A percentile compares a stretch with the other conserved stretches of the same genome.
phyloP scores from a whole-genome alignment of 2,797 vertebrate genomes.

The Pristis pectinata region DNA sequence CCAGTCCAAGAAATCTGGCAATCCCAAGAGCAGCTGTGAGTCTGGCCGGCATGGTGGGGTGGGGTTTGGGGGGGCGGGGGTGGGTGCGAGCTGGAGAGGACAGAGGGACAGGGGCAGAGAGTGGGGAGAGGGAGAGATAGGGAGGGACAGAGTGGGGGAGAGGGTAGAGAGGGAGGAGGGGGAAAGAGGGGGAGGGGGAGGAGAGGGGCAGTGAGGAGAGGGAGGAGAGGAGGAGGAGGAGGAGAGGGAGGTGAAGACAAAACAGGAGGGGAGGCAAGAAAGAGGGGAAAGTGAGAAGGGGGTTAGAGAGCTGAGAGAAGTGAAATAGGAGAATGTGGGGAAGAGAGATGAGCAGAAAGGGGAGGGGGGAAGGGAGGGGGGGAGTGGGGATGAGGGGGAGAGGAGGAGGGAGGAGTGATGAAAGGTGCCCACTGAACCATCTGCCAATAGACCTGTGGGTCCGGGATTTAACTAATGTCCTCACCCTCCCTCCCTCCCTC shows the following conservation, averaged over 20 bases:
- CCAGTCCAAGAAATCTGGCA: slow-evolving; percentile 75
- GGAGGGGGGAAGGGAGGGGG: background rate
- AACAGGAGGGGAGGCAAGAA: background rate
- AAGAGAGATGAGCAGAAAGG: background rate
- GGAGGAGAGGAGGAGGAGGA: no score
- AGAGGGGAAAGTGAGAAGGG: background rate
- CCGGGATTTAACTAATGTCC: no score
- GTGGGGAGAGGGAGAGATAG: background rate
- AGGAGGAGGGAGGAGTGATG: no score
- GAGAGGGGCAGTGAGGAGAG: background rate
- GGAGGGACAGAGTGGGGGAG: background rate
- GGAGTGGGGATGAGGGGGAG: no score
- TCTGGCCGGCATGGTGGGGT: slow-evolving; percentile 40
- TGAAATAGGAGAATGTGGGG: background rate
- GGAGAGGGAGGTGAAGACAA: no score
- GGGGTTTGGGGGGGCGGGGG: background rate
- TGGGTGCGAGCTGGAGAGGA: background rate
- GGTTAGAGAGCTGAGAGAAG: background rate
- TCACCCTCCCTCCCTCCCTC: no score
- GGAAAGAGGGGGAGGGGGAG: background rate
- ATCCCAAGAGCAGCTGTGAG: slow-evolving; percentile 82
- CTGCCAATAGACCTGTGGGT: no score
- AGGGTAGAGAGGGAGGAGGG: background rate
- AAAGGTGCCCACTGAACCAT: no score
- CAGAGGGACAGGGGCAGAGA: no score